Evolutionary conservation across 2,797 vertebrate genomes (phyloP), one percentile per base, ranked within the genome.

Genomic region (Sphaeramia orbicularis): DNA sequence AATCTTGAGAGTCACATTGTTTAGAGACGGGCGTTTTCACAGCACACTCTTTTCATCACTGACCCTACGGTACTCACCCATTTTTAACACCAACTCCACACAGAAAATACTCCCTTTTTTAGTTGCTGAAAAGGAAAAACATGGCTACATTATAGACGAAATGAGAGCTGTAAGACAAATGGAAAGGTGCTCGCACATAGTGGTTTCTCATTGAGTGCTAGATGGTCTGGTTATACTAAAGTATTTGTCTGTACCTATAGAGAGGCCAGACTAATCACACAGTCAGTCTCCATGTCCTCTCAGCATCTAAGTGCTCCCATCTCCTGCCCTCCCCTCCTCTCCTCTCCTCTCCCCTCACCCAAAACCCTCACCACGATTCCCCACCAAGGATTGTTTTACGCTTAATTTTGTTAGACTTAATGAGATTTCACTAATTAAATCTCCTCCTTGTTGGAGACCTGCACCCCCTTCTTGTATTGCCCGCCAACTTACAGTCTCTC

Each of bases 361-460:
- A 52, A 74, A 76, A 81, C 83, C 72, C 71, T 78, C 73, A 64
- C 60, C 8, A 24, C 21, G 21, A 78, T 95, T 95, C 96, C 95
- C 96, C 93, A 95, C 95, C 89, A 94, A 93, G 95, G 94, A 97
- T 97, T 97, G 96, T 96, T 96, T 97, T 98, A 96, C 93, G 89
- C 95, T 94, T 98, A 96, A 98, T 98, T 97, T 96, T 94, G 93
- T 98, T 97, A 96, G 95, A 94, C 94, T 95, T 98, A 98, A 98
- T 96, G 95, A 97, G 96, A 97, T 98, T 97, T 97, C 89, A 66
- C 95, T 97, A 98, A 99, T 99, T 97, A 98, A 98, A 98, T 97
- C 96, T 97, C 93, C 96, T 96, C 95, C 94, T 93, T 89, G 95
- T 94, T 91, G 91, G 95, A 95, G 90, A 92, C 89, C 92, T 71